phyloP scores from a whole-genome alignment of 2,888 invertebrate species.

The Oligia latruncula region DNA sequence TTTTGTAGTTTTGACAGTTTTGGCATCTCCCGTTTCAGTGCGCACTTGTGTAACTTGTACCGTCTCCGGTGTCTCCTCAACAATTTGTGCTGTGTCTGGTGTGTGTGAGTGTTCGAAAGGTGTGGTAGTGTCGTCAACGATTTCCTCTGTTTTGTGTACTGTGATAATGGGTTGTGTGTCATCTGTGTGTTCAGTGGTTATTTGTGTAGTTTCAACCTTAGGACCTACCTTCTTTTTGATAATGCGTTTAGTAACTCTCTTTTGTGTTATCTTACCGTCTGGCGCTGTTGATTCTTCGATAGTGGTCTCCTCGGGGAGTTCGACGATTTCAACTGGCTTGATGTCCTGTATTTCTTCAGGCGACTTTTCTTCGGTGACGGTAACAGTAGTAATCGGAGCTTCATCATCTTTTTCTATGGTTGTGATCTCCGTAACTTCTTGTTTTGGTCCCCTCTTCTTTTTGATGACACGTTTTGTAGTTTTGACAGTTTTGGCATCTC shows the following conservation, averaged over 20 bases:
- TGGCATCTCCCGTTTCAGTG: fast-evolving
- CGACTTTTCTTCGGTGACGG: neutral
- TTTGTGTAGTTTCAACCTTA: neutral
- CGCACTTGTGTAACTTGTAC: neutral
- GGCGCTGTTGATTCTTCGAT: too few species aligned
- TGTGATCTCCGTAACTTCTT: neutral
- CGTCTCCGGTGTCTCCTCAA: neutral
- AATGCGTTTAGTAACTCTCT: too few species aligned
- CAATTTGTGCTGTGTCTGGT: neutral
- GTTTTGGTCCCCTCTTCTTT: neutral
- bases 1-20: neutral
- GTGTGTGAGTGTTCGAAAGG: neutral
- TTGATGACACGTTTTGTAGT: neutral
- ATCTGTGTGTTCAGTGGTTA: neutral
- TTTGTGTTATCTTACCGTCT: too few species aligned
- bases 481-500: fast-evolving
- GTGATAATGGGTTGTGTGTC: neutral
- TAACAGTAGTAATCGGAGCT: neutral
- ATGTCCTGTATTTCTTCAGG: neutral
- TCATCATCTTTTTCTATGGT: neutral
- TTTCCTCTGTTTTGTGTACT: neutral
- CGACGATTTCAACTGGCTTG: neutral
- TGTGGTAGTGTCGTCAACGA: neutral
- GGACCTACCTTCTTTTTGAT: too few species aligned
- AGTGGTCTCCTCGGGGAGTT: too few species aligned